Percentiles rank a stretch among this genome's conserved stretches.
phyloP scores from a whole-genome alignment of 2,113 vertebrate species.

The Eurystomus gularis region DNA sequence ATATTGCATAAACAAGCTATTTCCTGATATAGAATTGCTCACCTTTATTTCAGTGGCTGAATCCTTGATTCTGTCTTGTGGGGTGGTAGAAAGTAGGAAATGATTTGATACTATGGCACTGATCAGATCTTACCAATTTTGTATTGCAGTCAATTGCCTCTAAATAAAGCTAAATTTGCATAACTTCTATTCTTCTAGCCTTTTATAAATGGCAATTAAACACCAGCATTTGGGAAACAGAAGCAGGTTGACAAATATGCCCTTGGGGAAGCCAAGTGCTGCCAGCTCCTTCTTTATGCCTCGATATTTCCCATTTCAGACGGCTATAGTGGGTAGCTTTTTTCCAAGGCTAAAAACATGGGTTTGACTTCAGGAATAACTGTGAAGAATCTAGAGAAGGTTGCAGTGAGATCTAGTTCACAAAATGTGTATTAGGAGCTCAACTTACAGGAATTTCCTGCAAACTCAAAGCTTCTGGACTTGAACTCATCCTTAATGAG shows the following conservation, averaged over 20 bases:
- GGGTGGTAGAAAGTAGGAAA: background rate
- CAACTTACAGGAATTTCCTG: background rate
- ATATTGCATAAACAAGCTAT: background rate
- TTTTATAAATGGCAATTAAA: conserved; percentile 14
- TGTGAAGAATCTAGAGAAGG: background rate
- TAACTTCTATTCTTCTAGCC: background rate
- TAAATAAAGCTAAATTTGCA: background rate
- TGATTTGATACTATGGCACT: background rate
- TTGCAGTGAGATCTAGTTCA: background rate
- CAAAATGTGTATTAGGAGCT: background rate
- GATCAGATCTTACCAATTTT: conserved; percentile 16
- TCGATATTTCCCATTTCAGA: background rate
- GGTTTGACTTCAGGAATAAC: background rate
- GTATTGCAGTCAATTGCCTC: background rate
- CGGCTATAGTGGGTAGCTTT: background rate
- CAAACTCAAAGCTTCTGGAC: background rate
- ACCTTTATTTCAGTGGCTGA: conserved; percentile 11
- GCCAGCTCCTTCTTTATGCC: background rate
- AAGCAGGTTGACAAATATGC: background rate
- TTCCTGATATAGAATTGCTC: conserved; percentile 22
- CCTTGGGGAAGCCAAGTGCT: background rate
- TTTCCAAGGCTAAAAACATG: background rate
- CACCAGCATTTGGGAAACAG: background rate
- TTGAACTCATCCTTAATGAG: background rate
- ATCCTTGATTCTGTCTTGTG: conserved; percentile 1